Base-by-base conservation (phyloP, 2,113 vertebrate species). In the Cyprinodon variegatus region DNA sequence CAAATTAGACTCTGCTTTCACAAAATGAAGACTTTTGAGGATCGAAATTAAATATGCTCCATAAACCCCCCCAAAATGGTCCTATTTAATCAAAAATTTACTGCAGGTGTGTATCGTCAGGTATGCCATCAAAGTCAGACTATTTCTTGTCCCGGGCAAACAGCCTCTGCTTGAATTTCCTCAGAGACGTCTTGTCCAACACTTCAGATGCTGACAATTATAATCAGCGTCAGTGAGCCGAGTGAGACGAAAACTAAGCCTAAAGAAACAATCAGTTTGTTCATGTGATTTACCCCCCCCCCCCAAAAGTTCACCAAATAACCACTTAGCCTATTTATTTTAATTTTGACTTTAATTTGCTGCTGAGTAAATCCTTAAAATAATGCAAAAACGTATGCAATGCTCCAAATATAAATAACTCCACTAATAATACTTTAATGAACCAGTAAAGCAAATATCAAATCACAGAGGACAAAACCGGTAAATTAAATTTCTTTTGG, bases 21-120 rank as follows among this genome's bases (percentile, higher is more conserved):
- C 71, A 38, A 67, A 37, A 41, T 22, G 65, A 75, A 43, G 29
- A 60, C 8, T 68, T 73, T 77, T 11, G 59, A 61, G 76, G 64
- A 72, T 45, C 74, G 72, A 82, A 80, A 68, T 73, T 62, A 69
- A 59, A 63, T 65, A 62, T 17, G 0, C 71, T 77, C 76, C 53
- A 84, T 69, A 89, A 79, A 87, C 76, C 72, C 68, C 79, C 85
- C 83, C 81, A 61, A 78, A 78, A 78, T 78, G 61, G 41, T 57
- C 2, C 50, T 57, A 3, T 85, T 70, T 79, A 45, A 77, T 41
- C 68, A 57, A 57, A 20, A 9, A 57, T 57, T 57, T 9, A 20
- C 83, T 82, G 70, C 84, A 72, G 87, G 80, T 83, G 79, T 80
- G 83, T 89, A 90, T 86, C 80, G 88, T 91, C 84, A 84, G 83